These are phyloP conservation scores for Drosophila carrolli DNA, from an alignment of 1,140 invertebrate species.

Conservation along the genomic window DNA sequence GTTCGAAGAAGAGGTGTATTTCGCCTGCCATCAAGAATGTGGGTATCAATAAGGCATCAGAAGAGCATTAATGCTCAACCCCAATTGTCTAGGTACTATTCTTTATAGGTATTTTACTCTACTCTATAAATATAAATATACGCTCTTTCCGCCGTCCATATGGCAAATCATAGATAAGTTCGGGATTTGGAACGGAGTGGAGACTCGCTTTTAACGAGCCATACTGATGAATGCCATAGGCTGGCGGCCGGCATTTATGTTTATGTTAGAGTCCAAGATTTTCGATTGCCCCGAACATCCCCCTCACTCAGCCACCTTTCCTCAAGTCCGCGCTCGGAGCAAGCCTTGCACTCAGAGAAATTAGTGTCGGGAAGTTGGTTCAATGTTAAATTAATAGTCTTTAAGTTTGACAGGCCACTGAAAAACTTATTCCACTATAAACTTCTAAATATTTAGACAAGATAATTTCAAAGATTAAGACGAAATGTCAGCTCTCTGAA, in stretches of 20 bases:
- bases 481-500: not conserved
- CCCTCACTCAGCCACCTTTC: conserved; percentile 8
- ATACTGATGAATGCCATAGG: conserved; percentile 66
- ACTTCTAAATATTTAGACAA: conserved; percentile 18
- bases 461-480: conserved; percentile 21
- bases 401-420: conserved; percentile 22
- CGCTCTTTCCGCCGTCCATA: conserved; percentile 5
- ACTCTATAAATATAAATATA: not conserved
- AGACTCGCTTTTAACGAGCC: conserved; percentile 65
- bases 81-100: too few relatives aligned
- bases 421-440: conserved; percentile 26
- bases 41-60: too few relatives aligned
- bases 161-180: conserved; percentile 17
- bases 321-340: conserved; percentile 29
- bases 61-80: too few relatives aligned
- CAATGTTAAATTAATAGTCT: too few relatives aligned
- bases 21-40: too few relatives aligned
- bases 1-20: too few relatives aligned
- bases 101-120: too few relatives aligned
- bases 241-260: conserved; percentile 43
- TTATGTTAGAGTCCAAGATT: conserved; percentile 55
- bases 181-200: conserved; percentile 6
- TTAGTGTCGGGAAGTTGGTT: not conserved
- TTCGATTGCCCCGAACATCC: conserved; percentile 41
- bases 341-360: conserved; percentile 29